Evolutionary conservation across 2,888 invertebrate genomes (phyloP).

Genomic region (Liposcelis brunnea): DNA sequence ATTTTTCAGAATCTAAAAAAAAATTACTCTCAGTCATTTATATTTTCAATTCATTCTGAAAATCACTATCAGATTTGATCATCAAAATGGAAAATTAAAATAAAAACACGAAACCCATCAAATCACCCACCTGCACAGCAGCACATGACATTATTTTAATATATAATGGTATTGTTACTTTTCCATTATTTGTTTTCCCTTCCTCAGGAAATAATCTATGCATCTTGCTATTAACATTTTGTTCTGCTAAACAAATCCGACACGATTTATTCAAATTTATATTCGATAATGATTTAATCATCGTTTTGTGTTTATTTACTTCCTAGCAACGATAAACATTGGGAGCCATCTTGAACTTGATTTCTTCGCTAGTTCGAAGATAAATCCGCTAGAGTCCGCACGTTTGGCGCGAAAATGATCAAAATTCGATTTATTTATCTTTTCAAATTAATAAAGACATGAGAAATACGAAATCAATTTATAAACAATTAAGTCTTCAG

Average conservation of each 20-base stretch:
- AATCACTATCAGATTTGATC: neutral
- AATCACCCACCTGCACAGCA: constrained; percentile 2
- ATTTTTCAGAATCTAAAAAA: neutral
- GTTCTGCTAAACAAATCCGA: constrained; percentile 6
- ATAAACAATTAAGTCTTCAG: too few relatives aligned
- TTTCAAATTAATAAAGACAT: too few relatives aligned
- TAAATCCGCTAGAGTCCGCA: too few relatives aligned
- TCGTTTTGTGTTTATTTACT: too few relatives aligned
- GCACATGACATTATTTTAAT: constrained; percentile 6
- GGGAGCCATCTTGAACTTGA: too few relatives aligned
- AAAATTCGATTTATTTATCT: too few relatives aligned
- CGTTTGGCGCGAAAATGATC: too few relatives aligned
- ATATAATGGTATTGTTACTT: neutral
- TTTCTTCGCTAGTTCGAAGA: too few relatives aligned
- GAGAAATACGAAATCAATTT: too few relatives aligned
- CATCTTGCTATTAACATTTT: neutral
- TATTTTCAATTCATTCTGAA: neutral
- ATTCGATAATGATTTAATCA: too few relatives aligned
- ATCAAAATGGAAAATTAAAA: neutral
- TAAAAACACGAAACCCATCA: neutral
- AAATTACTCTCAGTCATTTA: neutral
- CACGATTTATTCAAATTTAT: neutral
- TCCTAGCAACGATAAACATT: too few relatives aligned
- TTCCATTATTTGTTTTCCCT: constrained; percentile 5
- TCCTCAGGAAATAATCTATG: neutral